A percentile compares a stretch with the other conserved stretches of the same genome.
phyloP scores from a whole-genome alignment of 2,797 vertebrate genomes.

The Spondyliosoma cantharus region DNA sequence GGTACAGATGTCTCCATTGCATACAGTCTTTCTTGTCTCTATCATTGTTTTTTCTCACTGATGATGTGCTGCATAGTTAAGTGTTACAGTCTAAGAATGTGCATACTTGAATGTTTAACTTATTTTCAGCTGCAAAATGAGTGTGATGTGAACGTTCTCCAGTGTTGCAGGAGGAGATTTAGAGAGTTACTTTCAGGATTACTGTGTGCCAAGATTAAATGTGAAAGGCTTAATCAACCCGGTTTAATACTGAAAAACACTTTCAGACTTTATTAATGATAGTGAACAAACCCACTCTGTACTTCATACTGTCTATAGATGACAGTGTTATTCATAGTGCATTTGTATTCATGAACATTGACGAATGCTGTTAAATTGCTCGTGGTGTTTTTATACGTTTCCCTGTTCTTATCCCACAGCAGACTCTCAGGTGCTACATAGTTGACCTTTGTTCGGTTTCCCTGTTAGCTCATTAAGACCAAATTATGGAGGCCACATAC shows the following conservation, averaged over 20 bases:
- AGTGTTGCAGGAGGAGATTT: slow-evolving; percentile 11
- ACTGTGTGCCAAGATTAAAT: slow-evolving; percentile 38
- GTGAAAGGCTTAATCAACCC: neutral
- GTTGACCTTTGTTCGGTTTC: slow-evolving; percentile 17
- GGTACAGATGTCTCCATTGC: neutral
- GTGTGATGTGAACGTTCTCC: neutral
- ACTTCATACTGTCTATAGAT: neutral
- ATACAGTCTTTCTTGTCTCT: neutral
- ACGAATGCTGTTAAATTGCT: slow-evolving; percentile 21
- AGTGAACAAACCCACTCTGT: neutral
- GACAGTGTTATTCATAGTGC: slow-evolving; percentile 36
- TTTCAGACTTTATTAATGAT: slow-evolving; percentile 1
- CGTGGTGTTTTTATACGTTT: slow-evolving; percentile 38
- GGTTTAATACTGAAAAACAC: neutral
- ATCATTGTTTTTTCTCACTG: slow-evolving; percentile 19
- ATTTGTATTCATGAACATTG: slow-evolving; percentile 24
- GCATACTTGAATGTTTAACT: slow-evolving; percentile 69
- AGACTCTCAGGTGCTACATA: slow-evolving; percentile 31
- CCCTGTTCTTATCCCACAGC: neutral
- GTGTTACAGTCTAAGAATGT: slow-evolving; percentile 57
- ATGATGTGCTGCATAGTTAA: slow-evolving; percentile 27
- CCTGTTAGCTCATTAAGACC: neutral
- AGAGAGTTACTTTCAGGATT: slow-evolving; percentile 26
- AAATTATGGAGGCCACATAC: neutral
- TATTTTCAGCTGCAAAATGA: slow-evolving; percentile 50